phyloP scores from a whole-genome alignment of 92 coral and sea anemone species.

The Phymanthus crucifer region DNA sequence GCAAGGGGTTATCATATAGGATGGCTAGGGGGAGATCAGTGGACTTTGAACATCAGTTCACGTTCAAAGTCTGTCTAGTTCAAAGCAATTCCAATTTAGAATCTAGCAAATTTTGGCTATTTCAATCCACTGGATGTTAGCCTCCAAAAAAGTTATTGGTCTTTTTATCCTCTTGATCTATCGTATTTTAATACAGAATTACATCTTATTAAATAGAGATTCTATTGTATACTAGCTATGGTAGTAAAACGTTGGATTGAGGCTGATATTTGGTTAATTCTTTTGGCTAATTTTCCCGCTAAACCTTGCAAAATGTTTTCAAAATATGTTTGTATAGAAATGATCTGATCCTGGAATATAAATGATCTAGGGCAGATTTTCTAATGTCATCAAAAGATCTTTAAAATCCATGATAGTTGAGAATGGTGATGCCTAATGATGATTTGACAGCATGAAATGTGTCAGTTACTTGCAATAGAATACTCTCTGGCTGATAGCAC shows the following conservation, averaged over 20 bases:
- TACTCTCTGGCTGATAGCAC: too few species aligned
- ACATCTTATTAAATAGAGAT: not conserved
- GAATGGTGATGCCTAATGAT: too few species aligned
- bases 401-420: too few species aligned
- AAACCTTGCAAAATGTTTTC: too few species aligned
- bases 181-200: not conserved
- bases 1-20: not conserved
- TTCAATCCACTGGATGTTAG: not conserved
- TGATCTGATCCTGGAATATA: too few species aligned
- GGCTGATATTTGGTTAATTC: not conserved
- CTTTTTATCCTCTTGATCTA: not conserved
- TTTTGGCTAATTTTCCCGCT: not conserved
- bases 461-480: too few species aligned
- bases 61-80: not conserved
- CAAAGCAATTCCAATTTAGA: not conserved
- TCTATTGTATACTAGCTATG: not conserved
- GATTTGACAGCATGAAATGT: too few species aligned
- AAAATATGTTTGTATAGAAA: too few species aligned
- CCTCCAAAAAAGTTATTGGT: not conserved
- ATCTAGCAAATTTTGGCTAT: not conserved
- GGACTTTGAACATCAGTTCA: not conserved
- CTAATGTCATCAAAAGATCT: too few species aligned
- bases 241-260: not conserved
- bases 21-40: not conserved
- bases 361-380: too few species aligned